A percentile compares a stretch with the other conserved stretches of the same genome.
Evolutionary conservation across 2,113 vertebrate genomes (phyloP).

Genomic region (Gallinago undulata): DNA sequence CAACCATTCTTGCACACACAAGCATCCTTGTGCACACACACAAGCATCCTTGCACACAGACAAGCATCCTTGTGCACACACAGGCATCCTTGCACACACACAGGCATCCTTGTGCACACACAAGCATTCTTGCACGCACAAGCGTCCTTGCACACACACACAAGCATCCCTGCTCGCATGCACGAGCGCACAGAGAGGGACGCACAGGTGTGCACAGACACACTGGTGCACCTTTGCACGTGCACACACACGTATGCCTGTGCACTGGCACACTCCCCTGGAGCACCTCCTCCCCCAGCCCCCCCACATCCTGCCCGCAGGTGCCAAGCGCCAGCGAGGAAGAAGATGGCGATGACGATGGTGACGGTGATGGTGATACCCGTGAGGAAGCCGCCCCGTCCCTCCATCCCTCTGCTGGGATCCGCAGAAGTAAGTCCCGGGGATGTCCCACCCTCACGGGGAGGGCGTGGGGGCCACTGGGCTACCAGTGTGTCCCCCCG

Average conservation of each 20-base stretch:
- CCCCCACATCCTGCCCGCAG: background rate
- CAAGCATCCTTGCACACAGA: too few species aligned
- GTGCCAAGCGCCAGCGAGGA: background rate
- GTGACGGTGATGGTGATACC: accelerated
- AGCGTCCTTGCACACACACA: too few species aligned
- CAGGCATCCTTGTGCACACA: too few species aligned
- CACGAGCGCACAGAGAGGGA: too few species aligned
- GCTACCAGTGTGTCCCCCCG: background rate
- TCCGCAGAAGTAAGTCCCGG: background rate
- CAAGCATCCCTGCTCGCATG: too few species aligned
- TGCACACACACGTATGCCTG: background rate
- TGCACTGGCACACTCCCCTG: accelerated
- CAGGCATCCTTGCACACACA: too few species aligned
- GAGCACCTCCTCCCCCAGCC: background rate
- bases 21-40: too few species aligned
- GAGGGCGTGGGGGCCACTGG: accelerated
- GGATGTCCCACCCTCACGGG: background rate
- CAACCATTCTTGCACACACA: too few species aligned
- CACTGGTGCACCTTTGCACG: too few species aligned
- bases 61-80: too few species aligned
- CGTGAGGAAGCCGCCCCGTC: accelerated
- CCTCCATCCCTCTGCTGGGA: accelerated
- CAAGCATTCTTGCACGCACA: too few species aligned
- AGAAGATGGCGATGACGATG: background rate
- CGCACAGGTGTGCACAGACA: accelerated